A percentile compares a stretch with the other conserved stretches of the same genome.
Evolutionary conservation across 2,888 invertebrate genomes (phyloP).

Genomic region (Lacanobia wlatinum): DNA sequence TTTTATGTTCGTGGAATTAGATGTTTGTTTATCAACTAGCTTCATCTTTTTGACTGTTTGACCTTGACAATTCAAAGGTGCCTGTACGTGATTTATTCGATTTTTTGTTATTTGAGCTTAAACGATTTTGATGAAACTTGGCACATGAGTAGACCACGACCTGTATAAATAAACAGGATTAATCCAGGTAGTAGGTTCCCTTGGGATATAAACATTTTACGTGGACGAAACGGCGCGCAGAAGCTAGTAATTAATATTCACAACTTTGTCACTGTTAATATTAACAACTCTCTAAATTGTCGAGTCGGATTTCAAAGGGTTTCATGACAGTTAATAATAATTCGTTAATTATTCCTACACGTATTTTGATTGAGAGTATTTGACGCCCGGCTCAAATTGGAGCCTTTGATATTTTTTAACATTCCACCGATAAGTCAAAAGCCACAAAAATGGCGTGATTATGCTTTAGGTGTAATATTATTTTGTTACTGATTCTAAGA

Average conservation of each 20-base stretch:
- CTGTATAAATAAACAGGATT: neutral
- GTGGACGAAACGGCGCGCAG: neutral
- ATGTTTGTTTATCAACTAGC: too few relatives aligned
- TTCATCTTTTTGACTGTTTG: too few relatives aligned
- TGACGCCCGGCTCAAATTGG: neutral
- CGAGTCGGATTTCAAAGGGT: neutral
- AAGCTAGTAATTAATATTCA: neutral
- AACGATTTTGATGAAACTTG: neutral
- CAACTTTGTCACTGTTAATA: neutral
- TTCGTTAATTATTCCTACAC: slow-evolving; percentile 18
- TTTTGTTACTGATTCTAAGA: too few relatives aligned
- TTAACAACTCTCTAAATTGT: neutral
- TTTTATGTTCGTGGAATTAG: too few relatives aligned
- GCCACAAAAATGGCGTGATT: neutral
- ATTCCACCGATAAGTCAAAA: neutral
- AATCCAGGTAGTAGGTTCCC: too few relatives aligned
- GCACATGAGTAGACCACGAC: neutral
- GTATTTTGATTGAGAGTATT: neutral
- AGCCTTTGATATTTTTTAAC: neutral
- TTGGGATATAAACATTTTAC: neutral
- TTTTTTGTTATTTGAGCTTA: neutral
- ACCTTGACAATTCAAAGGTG: too few relatives aligned
- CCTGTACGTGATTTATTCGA: too few relatives aligned
- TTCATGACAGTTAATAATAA: neutral
- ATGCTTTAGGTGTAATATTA: too few relatives aligned